Evolutionary conservation across 2,888 invertebrate species (phyloP).

Genomic region (Cepaea hortensis): DNA sequence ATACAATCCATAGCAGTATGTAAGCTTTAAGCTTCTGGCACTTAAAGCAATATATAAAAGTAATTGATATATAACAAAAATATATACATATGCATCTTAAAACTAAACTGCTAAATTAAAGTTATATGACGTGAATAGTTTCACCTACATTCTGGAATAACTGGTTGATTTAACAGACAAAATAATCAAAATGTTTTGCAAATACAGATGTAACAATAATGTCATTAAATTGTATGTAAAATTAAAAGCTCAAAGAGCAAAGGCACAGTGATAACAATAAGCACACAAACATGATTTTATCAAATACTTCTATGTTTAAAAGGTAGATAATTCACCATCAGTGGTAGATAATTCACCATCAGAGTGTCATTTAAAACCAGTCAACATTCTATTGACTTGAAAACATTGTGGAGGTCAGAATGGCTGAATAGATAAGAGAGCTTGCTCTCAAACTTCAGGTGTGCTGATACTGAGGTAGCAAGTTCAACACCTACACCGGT

Average conservation of each 20-base stretch:
- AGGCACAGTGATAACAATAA: slow-evolving; percentile 6
- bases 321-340: background rate
- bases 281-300: background rate
- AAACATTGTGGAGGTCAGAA: background rate
- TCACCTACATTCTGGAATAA: slow-evolving; percentile 13
- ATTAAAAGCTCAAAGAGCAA: background rate
- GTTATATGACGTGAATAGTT: background rate
- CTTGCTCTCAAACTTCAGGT: too few relatives aligned
- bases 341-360: background rate
- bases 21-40: too few relatives aligned
- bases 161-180: background rate
- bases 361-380: background rate
- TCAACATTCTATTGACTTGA: background rate
- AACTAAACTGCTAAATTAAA: background rate
- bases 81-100: too few relatives aligned
- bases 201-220: background rate
- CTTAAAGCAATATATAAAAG: too few relatives aligned
- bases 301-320: background rate
- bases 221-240: background rate
- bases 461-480: too few relatives aligned
- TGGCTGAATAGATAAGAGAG: too few relatives aligned
- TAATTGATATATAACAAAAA: too few relatives aligned
- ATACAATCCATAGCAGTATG: too few relatives aligned
- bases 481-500: too few relatives aligned
- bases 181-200: slow-evolving; percentile 14